Conservation (phyloP, 2,888 invertebrate species). For the Amphipoea oculea region DNA sequence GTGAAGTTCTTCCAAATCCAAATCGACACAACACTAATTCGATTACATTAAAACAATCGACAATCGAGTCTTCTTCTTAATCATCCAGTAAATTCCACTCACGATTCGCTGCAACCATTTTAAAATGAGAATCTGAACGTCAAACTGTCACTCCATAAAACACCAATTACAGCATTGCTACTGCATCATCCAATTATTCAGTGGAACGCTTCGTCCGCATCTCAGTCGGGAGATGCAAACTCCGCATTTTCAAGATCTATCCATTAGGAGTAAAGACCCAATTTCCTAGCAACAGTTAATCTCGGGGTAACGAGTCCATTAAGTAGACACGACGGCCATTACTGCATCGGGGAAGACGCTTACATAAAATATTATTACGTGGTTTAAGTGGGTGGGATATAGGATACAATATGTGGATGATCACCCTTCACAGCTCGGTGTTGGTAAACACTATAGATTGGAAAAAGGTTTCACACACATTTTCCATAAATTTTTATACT, state of each 20-base stretch:
- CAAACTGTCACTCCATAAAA: slow-evolving; percentile 47
- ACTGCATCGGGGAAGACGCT: slow-evolving; percentile 55
- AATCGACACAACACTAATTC: background rate
- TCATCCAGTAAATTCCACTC: slow-evolving; percentile 5
- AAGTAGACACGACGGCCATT: slow-evolving; percentile 63
- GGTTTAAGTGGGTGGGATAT: slow-evolving; percentile 32
- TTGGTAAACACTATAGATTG: background rate
- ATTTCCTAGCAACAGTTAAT: slow-evolving; percentile 77
- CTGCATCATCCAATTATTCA: slow-evolving; percentile 74
- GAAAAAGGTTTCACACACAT: background rate
- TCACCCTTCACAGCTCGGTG: slow-evolving; percentile 1
- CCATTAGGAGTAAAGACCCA: slow-evolving; percentile 75
- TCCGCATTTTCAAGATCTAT: slow-evolving; percentile 73
- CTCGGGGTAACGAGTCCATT: slow-evolving; percentile 74
- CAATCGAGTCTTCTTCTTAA: background rate
- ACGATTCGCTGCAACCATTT: slow-evolving; percentile 29
- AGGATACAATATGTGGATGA: slow-evolving; percentile 27
- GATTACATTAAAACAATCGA: background rate
- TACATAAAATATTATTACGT: slow-evolving; percentile 61
- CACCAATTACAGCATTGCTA: slow-evolving; percentile 49
- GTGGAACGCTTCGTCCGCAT: slow-evolving; percentile 58
- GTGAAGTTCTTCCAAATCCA: background rate
- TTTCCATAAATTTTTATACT: background rate
- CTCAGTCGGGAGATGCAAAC: slow-evolving; percentile 68
- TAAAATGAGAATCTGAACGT: slow-evolving; percentile 31